Base-by-base conservation (phyloP, 2,113 vertebrate species). In the Hemichromis elongatus region DNA sequence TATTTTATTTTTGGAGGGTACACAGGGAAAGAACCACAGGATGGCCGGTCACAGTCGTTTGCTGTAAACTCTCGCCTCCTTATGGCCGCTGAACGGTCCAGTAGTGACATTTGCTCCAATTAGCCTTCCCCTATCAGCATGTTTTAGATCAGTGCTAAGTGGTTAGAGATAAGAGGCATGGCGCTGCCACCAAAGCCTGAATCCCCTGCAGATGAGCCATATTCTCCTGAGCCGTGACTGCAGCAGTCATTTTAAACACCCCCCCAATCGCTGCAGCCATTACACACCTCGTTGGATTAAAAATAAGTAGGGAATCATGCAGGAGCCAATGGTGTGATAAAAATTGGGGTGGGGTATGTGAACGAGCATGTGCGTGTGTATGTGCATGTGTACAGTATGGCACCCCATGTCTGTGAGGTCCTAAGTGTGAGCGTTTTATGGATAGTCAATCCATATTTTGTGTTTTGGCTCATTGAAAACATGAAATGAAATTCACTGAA, bases 241-340 rank as follows among this genome's bases (percentile, higher is more conserved):
- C 81, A 61, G 84, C 85, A 88, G 82, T 83, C 80, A 68, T 92
- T 83, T 92, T 33, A 79, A 90, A 88, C 68, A 21, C 56, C 77
- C 88, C 79, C 55, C 79, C 24, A 79, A 47, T 83, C 83, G 18
- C 88, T 55, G 80, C 85, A 81, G 91, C 86, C 92, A 91, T 94
- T 93, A 93, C 88, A 88, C 92, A 82, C 86, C 92, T 89, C 86
- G 68, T 88, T 90, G 86, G 90, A 85, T 81, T 91, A 79, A 88
- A 90, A 78, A 83, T 80, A 85, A 86, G 77, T 50, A 1, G 70
- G 84, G 84, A 88, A 63, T 85, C 86, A 75, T 56, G 84, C 82
- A 5, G 84, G 55, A 78, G 73, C 59, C 86, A 45, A 52, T 61
- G 80, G 79, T 33, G 83, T 82, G 85, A 83, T 86, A 80, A 92